phyloP scores from a whole-genome alignment of 2,113 vertebrate genomes.

The human region DNA sequence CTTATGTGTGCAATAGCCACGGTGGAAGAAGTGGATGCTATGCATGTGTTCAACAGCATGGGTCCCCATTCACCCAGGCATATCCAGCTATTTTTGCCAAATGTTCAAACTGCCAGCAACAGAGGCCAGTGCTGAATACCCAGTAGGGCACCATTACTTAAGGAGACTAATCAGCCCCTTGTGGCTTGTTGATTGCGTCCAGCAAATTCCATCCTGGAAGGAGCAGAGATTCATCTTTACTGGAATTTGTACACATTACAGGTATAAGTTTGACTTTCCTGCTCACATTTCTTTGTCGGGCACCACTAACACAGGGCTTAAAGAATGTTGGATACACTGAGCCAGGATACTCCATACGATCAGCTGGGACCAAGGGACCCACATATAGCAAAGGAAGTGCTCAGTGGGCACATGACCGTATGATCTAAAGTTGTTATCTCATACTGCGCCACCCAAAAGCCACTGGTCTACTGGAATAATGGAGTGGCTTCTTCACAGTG shows the following conservation, averaged over 20 bases:
- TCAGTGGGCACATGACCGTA: not conserved
- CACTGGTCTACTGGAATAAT: not conserved
- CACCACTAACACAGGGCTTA: not conserved
- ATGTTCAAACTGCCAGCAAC: not conserved
- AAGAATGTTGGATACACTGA: not conserved
- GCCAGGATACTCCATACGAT: not conserved
- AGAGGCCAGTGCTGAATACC: not conserved
- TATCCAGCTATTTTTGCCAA: not conserved
- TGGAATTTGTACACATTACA: not conserved
- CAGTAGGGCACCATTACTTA: not conserved
- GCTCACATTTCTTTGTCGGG: not conserved
- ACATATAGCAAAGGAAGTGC: not conserved
- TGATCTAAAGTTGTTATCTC: not conserved
- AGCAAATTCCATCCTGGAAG: not conserved
- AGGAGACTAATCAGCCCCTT: not conserved
- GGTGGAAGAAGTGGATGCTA: not conserved
- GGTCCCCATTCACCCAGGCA: not conserved
- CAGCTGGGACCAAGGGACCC: not conserved
- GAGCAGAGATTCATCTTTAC: not conserved
- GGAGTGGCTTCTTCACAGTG: not conserved
- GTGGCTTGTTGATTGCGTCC: not conserved
- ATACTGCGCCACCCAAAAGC: not conserved
- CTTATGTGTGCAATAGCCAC: not conserved
- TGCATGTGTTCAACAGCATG: not conserved
- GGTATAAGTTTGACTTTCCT: not conserved